Evolutionary conservation across 2,113 vertebrate species (phyloP), one percentile per base, ranked within the genome.

Genomic region (Cercopithecus mona): DNA sequence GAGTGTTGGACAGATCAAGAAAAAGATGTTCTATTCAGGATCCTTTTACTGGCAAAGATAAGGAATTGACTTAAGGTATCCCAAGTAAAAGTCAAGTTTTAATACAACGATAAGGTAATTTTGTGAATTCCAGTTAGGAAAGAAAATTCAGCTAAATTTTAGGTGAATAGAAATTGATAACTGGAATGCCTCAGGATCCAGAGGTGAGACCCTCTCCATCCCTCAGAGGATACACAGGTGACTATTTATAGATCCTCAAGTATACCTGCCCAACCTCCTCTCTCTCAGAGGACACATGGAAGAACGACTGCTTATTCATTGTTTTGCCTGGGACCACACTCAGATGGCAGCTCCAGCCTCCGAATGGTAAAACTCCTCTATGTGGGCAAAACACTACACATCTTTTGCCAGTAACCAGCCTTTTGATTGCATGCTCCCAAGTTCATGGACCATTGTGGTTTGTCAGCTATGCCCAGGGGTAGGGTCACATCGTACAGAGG

Each of bases 171-270:
- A 88, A 73, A 61, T 25, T 64, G 48, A 75, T 25, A 86, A 40
- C 6, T 38, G 6, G n/a, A 91, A 45, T 23, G 4, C 0, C 9
- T 73, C 43, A 23, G 20, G 27, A 57, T 30, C 23, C 32, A 66
- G 57, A 38, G 6, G 16, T 25, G 25, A n/a, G 8, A 32, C 1
- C 10, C 0, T 11, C 22, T n/a, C 2, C 12, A 38, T 18, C 6
- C 9, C 7, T 90, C 50, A 70, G 45, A 72, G 8, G 5, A 70
- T 35, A 18, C 30, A 27, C 3, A 17, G 7, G 17, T 20, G 23
- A 61, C 8, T 43, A 1, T 61, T 64, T 84, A 3, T 2, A 18
- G 10, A 6, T 82, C 25, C 25, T 72, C 22, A 64, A 55, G 27
- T 27, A 11, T 11, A 11, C 6, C 40, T 57, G 23, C 3, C 25